A percentile compares a stretch with the other conserved stretches of the same genome.
Evolutionary conservation across 2,113 vertebrate genomes (phyloP).

Genomic region (Rhea pennata): DNA sequence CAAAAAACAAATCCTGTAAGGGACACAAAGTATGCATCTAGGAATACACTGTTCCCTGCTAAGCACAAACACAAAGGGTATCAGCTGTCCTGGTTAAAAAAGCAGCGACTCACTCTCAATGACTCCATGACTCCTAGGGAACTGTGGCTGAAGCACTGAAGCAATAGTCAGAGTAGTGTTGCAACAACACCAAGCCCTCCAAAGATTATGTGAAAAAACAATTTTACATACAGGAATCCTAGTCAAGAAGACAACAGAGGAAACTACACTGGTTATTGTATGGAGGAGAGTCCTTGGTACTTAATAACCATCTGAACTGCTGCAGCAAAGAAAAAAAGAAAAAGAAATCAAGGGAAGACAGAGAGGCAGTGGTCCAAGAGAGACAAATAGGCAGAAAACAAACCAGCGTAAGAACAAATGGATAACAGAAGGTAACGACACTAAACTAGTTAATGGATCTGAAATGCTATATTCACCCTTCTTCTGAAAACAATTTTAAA

Average conservation of each 20-base stretch:
- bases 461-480: background rate
- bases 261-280: background rate
- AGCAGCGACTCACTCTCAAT: too few species aligned
- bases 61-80: too few species aligned
- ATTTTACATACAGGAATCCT: background rate
- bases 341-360: background rate
- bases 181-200: too few species aligned
- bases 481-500: background rate
- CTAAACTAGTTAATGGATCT: background rate
- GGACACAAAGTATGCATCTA: background rate
- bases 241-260: too few species aligned
- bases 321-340: background rate
- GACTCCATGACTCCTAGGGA: background rate
- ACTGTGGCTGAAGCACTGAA: rapidly evolving
- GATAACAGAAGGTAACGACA: background rate
- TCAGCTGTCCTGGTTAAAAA: too few species aligned
- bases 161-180: rapidly evolving
- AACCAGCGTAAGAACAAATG: rapidly evolving
- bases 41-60: background rate
- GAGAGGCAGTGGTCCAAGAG: rapidly evolving
- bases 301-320: background rate
- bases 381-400: background rate
- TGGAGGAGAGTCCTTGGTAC: background rate
- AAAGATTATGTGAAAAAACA: rapidly evolving
- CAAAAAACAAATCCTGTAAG: background rate